A percentile compares a stretch with the other conserved stretches of the same genome.
These are phyloP conservation scores for Herminia tarsipennalis DNA, from an alignment of 2,888 invertebrate genomes.

Conservation along the genomic window DNA sequence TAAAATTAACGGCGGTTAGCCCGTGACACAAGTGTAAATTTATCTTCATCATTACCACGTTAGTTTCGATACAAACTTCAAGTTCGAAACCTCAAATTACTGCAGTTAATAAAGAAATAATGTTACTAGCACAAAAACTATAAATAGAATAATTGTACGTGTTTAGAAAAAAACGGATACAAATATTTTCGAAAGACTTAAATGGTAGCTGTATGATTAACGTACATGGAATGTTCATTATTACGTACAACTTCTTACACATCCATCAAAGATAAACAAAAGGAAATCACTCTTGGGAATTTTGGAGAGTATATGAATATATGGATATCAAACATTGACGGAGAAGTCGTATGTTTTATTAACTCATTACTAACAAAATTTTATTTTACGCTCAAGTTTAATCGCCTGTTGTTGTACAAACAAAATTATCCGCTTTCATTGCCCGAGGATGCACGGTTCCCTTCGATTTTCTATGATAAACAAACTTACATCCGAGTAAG, in stretches of 20 bases:
- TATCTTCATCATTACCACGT: slow-evolving; percentile 79
- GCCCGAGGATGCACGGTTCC: slow-evolving; percentile 62
- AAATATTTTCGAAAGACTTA: slow-evolving; percentile 10
- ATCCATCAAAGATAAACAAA: slow-evolving; percentile 30
- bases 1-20: slow-evolving; percentile 72
- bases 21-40: slow-evolving; percentile 75
- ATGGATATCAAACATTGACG: slow-evolving; percentile 45
- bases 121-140: slow-evolving; percentile 22
- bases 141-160: slow-evolving; percentile 18
- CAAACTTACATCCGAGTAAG: slow-evolving; percentile 74
- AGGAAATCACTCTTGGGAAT: slow-evolving; percentile 35
- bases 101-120: slow-evolving; percentile 52
- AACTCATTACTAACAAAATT: slow-evolving; percentile 61
- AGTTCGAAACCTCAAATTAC: slow-evolving; percentile 47
- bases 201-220: slow-evolving; percentile 26
- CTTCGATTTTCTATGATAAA: slow-evolving; percentile 76
- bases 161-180: slow-evolving; percentile 15
- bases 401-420: slow-evolving; percentile 64
- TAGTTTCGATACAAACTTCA: slow-evolving; percentile 58
- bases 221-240: slow-evolving; percentile 32
- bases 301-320: slow-evolving; percentile 30
- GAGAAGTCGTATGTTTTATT: slow-evolving; percentile 54
- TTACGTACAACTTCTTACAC: slow-evolving; percentile 20
- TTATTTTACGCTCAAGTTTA: slow-evolving; percentile 65
- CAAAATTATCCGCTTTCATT: slow-evolving; percentile 72